Base-by-base conservation (phyloP, 2,888 invertebrate genomes). In the Podabrus alpinus region DNA sequence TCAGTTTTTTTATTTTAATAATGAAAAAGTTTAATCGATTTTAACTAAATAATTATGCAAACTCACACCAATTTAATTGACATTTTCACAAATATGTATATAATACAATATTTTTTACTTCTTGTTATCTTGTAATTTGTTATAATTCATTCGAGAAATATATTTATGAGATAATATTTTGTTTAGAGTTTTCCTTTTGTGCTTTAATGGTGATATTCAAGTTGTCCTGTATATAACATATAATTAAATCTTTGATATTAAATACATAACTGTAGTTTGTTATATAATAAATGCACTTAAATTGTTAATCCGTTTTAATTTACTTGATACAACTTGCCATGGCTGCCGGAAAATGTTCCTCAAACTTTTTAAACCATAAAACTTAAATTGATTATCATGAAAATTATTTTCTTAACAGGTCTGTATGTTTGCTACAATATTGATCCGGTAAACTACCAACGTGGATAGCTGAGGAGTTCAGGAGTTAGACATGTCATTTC, bases 121-220 rank as follows among this genome's bases (percentile, higher is more conserved):
- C 45, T 82, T 81, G 81, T 74, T 75, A 66, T 83, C 80, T 81
- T 83, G 78, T 81, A 82, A 82, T 83, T 81, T 82, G 82, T 82
- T 82, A 80, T 81, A 81, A 79, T 82, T 80, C 74, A 76, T 78
- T 79, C 76, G 72, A 77, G 77, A 80, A 81, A 81, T 81, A 82
- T 81, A 82, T 81, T 81, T 80, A 82, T 81, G 79, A 80, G 79
- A 80, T 78, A 78, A 77, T 61, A 24, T 70, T 73, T 64, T 19
- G 71, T 73, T 66, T 66, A 66, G 71, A 76, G 73, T 19, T 72
- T 72, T 24, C 10, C 15, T 70, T 59, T 25, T 17, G 15, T 59
- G 15, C 13, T 60, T 69, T 61, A 21, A 62, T 17, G 19, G 19
- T 24, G 19, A 17, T 17, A 19, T 64, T 64, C 62, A 19, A 64